Conservation (phyloP, 2,888 invertebrate genomes). For the Seladonia tumulorum region DNA sequence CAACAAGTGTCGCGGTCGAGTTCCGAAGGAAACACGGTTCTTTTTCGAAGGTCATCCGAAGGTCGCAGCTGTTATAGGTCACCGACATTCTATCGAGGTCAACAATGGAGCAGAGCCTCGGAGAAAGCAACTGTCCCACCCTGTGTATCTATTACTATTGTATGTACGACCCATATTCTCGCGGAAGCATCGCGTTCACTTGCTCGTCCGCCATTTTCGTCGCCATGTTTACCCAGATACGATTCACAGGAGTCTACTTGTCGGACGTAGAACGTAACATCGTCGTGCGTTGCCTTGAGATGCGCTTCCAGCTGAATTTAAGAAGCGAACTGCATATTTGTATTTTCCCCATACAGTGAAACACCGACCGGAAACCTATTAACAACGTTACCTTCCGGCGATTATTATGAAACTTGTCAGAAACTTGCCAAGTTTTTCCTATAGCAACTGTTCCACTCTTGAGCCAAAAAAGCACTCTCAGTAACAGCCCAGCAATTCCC, state of each 20-base stretch:
- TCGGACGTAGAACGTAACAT: not conserved
- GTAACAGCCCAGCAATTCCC: too few species aligned
- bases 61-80: constrained; percentile 10
- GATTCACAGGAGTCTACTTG: constrained; percentile 8
- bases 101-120: constrained; percentile 8
- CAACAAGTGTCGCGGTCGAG: constrained; percentile 9
- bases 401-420: too few species aligned
- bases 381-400: too few species aligned
- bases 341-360: not conserved
- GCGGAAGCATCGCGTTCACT: constrained; percentile 15
- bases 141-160: constrained; percentile 10
- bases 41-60: constrained; percentile 7
- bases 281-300: not conserved
- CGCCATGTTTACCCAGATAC: constrained; percentile 11
- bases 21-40: not conserved
- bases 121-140: constrained; percentile 17
- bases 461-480: too few species aligned
- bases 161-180: constrained; percentile 13
- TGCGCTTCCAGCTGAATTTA: not conserved
- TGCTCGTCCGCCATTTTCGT: constrained; percentile 16
- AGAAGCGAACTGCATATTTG: not conserved
- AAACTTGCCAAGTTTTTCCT: too few species aligned
- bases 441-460: too few species aligned
- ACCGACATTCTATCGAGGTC: not conserved
- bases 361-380: not conserved